Percentiles rank a stretch among this genome's conserved stretches.
Evolutionary conservation across 2,113 vertebrate genomes (phyloP).

Genomic region (Octodon degus): DNA sequence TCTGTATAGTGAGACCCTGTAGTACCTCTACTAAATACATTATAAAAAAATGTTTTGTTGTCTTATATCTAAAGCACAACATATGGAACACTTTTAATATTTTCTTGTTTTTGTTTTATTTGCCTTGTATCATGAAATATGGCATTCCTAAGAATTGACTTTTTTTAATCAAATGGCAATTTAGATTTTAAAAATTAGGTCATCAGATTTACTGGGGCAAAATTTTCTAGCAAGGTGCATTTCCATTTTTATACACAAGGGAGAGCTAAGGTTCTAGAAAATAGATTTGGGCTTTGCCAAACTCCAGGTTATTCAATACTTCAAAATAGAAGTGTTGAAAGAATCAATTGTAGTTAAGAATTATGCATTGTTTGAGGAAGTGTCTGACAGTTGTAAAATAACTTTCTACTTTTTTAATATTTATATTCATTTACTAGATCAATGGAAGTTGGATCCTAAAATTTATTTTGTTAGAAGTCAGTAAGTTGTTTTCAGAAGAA

Average conservation of each 20-base stretch:
- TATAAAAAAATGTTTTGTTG: neutral
- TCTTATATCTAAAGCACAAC: neutral
- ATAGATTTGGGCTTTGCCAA: conserved; percentile 71
- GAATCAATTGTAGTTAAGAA: neutral
- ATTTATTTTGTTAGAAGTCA: conserved; percentile 27
- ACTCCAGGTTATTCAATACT: conserved; percentile 41
- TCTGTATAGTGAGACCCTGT: too few relatives aligned
- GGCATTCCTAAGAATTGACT: neutral
- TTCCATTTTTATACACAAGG: conserved; percentile 84
- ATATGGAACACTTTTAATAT: neutral
- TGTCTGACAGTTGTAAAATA: neutral
- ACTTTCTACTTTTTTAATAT: conserved; percentile 38
- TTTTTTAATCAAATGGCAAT: neutral
- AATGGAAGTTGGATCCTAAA: neutral
- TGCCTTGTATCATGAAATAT: neutral
- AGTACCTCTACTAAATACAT: too few relatives aligned
- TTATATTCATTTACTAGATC: neutral
- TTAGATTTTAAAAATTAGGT: conserved; percentile 53
- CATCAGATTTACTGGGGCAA: conserved; percentile 70
- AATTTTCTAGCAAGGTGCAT: conserved; percentile 79
- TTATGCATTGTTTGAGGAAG: neutral
- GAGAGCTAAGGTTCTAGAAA: conserved; percentile 82
- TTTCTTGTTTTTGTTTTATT: conserved; percentile 24
- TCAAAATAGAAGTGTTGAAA: conserved; percentile 4
- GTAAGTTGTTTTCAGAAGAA: neutral